Conservation (phyloP, 2,797 vertebrate species). For the Liparis tanakae region DNA sequence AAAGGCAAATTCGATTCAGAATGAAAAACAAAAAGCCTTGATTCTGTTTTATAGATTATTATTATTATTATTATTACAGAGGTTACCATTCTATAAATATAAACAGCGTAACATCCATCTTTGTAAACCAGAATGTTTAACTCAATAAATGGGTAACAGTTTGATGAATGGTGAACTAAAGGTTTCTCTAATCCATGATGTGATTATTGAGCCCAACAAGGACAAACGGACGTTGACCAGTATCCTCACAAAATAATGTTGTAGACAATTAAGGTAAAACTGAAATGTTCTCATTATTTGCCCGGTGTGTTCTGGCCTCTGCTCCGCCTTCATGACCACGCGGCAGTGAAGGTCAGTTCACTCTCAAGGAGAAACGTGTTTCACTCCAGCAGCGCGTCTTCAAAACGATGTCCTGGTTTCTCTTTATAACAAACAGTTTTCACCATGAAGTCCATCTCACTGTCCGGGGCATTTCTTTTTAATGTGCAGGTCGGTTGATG, state of each 20-base stretch:
- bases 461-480: not conserved
- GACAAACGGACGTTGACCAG: slow-evolving; percentile 51
- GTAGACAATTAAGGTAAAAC: slow-evolving; percentile 48
- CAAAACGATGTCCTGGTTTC: not conserved
- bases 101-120: slow-evolving; percentile 38
- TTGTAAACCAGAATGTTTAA: slow-evolving; percentile 39
- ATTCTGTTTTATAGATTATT: slow-evolving; percentile 20
- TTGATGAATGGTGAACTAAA: not conserved
- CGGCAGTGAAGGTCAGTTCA: slow-evolving; percentile 35
- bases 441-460: not conserved
- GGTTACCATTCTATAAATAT: slow-evolving; percentile 10
- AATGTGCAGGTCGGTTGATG: not conserved
- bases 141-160: slow-evolving; percentile 5
- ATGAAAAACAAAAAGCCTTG: slow-evolving; percentile 22
- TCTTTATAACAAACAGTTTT: not conserved
- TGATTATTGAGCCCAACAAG: not conserved
- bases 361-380: not conserved
- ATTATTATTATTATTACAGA: slow-evolving; percentile 4
- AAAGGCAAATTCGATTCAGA: slow-evolving; percentile 26
- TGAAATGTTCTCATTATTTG: slow-evolving; percentile 16
- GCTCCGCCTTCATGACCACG: not conserved
- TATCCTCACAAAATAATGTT: not conserved
- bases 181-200: not conserved
- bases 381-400: no score
- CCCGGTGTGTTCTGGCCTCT: slow-evolving; percentile 54